Evolutionary conservation across 2,797 vertebrate genomes (phyloP), one percentile per base, ranked within the genome.

Genomic region (Odontamblyopus rebecca): DNA sequence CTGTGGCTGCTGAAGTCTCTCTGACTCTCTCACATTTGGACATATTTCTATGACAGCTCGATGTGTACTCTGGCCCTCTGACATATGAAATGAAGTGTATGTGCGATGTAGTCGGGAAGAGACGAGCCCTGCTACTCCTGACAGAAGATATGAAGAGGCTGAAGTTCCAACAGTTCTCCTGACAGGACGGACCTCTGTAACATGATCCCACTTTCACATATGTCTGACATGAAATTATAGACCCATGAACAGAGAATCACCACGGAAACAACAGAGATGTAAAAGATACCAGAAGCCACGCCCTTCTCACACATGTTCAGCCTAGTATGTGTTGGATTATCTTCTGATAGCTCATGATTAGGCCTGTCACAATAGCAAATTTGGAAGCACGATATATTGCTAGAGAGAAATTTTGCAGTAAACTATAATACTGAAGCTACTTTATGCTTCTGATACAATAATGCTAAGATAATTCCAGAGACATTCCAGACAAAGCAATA

Each of bases 181-280:
- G 61, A 81, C 69, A 71, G 72, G 70, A 69, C 23, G 64, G 71
- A 61, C 66, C 73, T 68, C 63, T 71, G 75, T 76, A 73, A 81
- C 59, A 59, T 71, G 73, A 77, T 63, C 77, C 9, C 30, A 74
- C 38, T 61, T 53, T 72, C 70, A 50, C 62, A 72, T n/a, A 57
- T 35, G 16, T 4, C 27, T 56, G 18, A 64, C 60, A 61, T 70
- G 72, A 70, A 71, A 82, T 68, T 67, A 16, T 48, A 72, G 80
- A 67, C 64, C 38, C 72, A 77, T 73, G 70, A 48, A 65, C 61
- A 70, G 63, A 59, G 69, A 53, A 72, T 69, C 70, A 71, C 44
- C 30, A 23, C 35, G 41, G 56, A 85, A 57, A 71, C 67, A 64
- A 63, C 70, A 41, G 75, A 77, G 71, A 82, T 76, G 76, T 67